Evolutionary conservation across 2,797 vertebrate genomes (phyloP).

Genomic region (Cichlasoma orientale): DNA sequence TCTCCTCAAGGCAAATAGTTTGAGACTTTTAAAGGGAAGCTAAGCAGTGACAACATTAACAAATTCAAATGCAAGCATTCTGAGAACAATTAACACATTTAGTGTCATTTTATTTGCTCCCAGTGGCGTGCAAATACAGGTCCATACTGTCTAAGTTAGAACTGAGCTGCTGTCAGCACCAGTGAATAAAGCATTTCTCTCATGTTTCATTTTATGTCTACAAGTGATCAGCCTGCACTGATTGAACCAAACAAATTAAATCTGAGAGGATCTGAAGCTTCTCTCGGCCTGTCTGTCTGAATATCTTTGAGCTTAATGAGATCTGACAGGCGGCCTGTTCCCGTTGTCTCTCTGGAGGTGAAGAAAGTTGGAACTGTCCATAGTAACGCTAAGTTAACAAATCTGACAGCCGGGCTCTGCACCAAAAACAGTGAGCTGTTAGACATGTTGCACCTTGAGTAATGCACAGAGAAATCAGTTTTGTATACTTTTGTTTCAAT

Average conservation of each 20-base stretch:
- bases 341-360: slow-evolving; percentile 49
- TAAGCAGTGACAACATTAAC: neutral
- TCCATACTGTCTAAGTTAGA: slow-evolving; percentile 21
- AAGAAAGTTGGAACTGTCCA: slow-evolving; percentile 54
- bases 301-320: slow-evolving; percentile 62
- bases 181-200: slow-evolving; percentile 18
- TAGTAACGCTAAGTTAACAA: slow-evolving; percentile 58
- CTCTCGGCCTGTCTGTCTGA: slow-evolving; percentile 55
- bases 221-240: slow-evolving; percentile 37
- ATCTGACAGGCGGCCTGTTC: slow-evolving; percentile 64
- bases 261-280: slow-evolving; percentile 62
- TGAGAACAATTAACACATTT: slow-evolving; percentile 25
- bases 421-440: slow-evolving; percentile 13
- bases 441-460: neutral
- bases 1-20: neutral
- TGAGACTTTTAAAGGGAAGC: neutral
- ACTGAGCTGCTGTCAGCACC: slow-evolving; percentile 34
- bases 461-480: neutral
- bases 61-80: slow-evolving; percentile 3
- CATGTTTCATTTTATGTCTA: slow-evolving; percentile 52
- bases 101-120: slow-evolving; percentile 34
- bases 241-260: slow-evolving; percentile 69
- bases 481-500: neutral
- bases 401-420: slow-evolving; percentile 44
- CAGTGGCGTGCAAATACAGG: neutral